Base-by-base conservation (phyloP, 2,113 vertebrate genomes). In the Pseudopipra pipra region DNA sequence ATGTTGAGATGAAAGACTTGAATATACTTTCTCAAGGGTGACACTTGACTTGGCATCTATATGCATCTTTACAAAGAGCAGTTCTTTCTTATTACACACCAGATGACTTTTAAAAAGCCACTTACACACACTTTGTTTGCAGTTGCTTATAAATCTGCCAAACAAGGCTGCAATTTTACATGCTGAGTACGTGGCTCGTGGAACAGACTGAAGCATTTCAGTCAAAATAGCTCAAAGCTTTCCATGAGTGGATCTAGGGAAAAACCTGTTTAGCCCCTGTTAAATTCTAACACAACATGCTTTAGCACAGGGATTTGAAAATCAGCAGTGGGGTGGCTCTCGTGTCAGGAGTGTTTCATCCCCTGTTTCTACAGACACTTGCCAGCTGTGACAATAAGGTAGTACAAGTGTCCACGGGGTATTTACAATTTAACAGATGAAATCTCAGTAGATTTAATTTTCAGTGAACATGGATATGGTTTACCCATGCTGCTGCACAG, bases 131-230 rank as follows among this genome's bases (percentile, higher is more conserved):
- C 30, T 41, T 72, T 37, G 28, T 47, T 88, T 92, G 67, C 83
- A 78, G n/a, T 78, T 88, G 79, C 76, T 88, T 88, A 80, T 58
- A 65, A 72, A 88, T 77, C 75, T 86, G 72, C 47, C 47, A 52
- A 62, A 88, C 8, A 22, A 81, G 47, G 71, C 63, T 77, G 52
- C 68, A 63, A 27, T 81, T 92, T 87, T 87, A 77, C 33, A 23
- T 35, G 68, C 55, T 2, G 18, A 63, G 65, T 81, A 52, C 35
- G 47, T 90, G 76, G 86, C 86, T 92, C 14, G 6, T 28, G 74
- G 86, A 90, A 91, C 46, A 30, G n/a, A 71, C 33, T 92, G 74
- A 90, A 90, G 89, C 22, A 25, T 59, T 92, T 93, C 83, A 90
- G 43, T 74, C 59, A 86, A 74, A 90, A 55, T 35, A 63, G 33